phyloP scores from a whole-genome alignment of 2,888 invertebrate genomes.

The Andrena praecox region DNA sequence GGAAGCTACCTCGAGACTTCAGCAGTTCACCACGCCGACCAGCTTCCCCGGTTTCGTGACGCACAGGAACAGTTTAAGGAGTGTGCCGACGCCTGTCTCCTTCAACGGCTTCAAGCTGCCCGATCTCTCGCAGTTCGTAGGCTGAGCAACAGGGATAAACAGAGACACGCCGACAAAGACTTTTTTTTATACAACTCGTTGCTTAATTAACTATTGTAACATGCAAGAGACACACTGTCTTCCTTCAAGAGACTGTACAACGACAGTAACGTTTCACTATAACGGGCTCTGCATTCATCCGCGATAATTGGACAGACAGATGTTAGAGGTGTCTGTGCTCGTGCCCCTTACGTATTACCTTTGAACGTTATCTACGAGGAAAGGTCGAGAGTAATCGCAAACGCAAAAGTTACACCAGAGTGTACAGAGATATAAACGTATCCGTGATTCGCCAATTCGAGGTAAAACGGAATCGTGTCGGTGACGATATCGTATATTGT shows the following conservation, averaged over 20 bases:
- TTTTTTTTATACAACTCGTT: slow-evolving; percentile 48
- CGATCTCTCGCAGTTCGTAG: slow-evolving; percentile 90
- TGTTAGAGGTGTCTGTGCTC: not conserved
- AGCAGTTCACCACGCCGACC: slow-evolving; percentile 75
- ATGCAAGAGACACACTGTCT: slow-evolving; percentile 59
- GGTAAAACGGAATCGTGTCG: slow-evolving; percentile 1
- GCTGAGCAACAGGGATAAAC: slow-evolving; percentile 82
- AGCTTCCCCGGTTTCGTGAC: slow-evolving; percentile 75
- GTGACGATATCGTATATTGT: slow-evolving; percentile 4
- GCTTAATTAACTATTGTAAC: slow-evolving; percentile 56
- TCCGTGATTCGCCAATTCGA: slow-evolving; percentile 52
- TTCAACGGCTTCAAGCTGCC: slow-evolving; percentile 91
- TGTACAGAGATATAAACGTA: slow-evolving; percentile 29
- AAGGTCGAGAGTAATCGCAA: slow-evolving; percentile 57
- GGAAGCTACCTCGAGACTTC: slow-evolving; percentile 76
- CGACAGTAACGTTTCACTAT: slow-evolving; percentile 27
- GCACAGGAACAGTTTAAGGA: slow-evolving; percentile 74
- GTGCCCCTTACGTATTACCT: not conserved
- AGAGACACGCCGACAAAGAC: slow-evolving; percentile 31
- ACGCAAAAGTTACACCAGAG: slow-evolving; percentile 77
- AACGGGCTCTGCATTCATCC: slow-evolving; percentile 18
- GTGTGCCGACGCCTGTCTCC: slow-evolving; percentile 78
- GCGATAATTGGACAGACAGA: slow-evolving; percentile 12
- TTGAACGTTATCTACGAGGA: slow-evolving; percentile 15
- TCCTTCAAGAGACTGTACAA: slow-evolving; percentile 57